Conservation (phyloP, 2,113 vertebrate genomes). For the Ceyx melanurus region DNA sequence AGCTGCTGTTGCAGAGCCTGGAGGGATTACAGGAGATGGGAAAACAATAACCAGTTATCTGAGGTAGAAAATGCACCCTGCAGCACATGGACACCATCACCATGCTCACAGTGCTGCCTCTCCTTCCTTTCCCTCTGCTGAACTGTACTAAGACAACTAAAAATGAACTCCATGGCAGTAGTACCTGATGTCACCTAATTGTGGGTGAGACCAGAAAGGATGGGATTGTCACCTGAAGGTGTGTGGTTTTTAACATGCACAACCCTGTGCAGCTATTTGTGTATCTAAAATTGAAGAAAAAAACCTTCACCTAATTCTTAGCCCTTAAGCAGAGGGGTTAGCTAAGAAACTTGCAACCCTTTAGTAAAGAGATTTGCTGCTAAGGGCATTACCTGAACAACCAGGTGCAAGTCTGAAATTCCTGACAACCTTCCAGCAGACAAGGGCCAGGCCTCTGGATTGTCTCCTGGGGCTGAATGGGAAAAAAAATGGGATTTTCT, state of each 20-base stretch:
- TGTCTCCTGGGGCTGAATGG: neutral
- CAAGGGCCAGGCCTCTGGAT: neutral
- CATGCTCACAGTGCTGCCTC: neutral
- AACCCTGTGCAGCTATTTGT: neutral
- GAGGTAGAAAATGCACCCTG: neutral
- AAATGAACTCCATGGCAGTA: neutral
- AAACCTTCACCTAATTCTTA: neutral
- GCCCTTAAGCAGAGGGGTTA: rapidly evolving
- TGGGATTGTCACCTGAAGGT: neutral
- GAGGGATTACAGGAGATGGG: neutral
- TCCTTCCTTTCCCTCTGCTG: neutral
- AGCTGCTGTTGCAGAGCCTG: neutral
- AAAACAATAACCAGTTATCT: rapidly evolving
- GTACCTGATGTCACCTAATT: neutral
- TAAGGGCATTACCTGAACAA: neutral
- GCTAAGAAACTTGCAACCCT: neutral
- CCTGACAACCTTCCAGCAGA: neutral
- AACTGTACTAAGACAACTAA: neutral
- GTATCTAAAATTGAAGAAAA: neutral
- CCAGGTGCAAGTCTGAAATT: neutral
- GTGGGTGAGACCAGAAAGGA: neutral
- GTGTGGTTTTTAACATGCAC: rapidly evolving
- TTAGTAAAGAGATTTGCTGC: neutral
- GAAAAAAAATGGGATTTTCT: neutral
- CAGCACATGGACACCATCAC: neutral